Base-by-base conservation (phyloP, 2,113 vertebrate species). In the Plecturocebus donacophilus region DNA sequence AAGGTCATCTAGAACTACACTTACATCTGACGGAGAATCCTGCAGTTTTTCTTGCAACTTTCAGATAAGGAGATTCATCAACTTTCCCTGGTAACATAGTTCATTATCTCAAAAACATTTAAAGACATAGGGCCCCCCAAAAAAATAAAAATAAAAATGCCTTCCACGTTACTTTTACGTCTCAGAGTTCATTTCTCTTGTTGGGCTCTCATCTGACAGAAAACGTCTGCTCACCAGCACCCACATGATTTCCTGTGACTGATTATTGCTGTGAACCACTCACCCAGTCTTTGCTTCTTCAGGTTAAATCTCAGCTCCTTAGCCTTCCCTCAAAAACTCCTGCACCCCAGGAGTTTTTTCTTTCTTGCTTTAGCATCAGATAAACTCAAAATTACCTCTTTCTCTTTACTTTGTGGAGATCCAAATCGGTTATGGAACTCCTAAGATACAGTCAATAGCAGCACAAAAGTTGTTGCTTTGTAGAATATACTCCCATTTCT, bases 81-180 rank as follows among this genome's bases (percentile, higher is more conserved):
- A 73, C 70, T 81, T 86, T 64, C 83, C 49, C 84, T 52, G n/a
- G 80, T 85, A 95, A 92, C 13, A 3, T 56, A 95, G 87, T 97
- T 96, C 84, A 96, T 95, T 95, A 91, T 80, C 73, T 87, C 79
- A 73, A 86, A 89, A 54, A 81, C 21, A 85, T 88, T 96, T 68
- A 61, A 58, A 81, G 21, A 91, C 25, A 64, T 6, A 90, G 70
- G 40, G 8, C 25, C 66, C 61, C 23, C 35, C 58, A 61, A 77
- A 64, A 70, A 68, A 8, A 2, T 58, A 14, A 14, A 30, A 64
- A 32, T 30, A 64, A 52, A 52, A 17, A 17, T 5, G 16, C 52
- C 71, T 82, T 81, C 93, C 45, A 70, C 42, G 89, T 94, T 42
- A 14, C 7, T 96, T 23, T 64, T 86, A 71, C 68, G 38, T 95